Conservation (phyloP, 1,140 invertebrate genomes). For the Monomorium pharaonis region DNA sequence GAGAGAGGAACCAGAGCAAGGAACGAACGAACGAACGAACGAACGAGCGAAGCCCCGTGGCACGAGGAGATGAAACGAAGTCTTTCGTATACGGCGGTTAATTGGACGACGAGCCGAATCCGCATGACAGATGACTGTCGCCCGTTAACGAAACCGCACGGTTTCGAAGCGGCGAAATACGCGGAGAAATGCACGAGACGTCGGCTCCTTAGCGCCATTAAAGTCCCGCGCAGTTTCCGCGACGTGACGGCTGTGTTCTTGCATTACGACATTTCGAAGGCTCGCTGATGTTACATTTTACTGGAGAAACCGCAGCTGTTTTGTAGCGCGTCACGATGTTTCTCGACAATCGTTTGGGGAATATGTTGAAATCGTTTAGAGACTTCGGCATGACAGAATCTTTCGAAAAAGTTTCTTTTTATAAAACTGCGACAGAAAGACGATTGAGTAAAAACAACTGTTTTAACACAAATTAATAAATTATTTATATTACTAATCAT, state of each 20-base stretch:
- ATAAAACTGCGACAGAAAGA: background rate
- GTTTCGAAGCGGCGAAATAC: background rate
- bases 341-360: background rate
- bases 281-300: constrained; percentile 25
- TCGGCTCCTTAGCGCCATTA: constrained; percentile 11
- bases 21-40: background rate
- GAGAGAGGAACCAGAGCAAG: background rate
- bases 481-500: background rate
- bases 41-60: background rate
- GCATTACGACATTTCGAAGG: constrained; percentile 6
- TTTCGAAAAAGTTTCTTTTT: background rate
- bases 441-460: background rate
- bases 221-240: constrained; percentile 12
- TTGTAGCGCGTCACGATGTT: background rate
- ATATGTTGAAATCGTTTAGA: background rate
- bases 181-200: background rate
- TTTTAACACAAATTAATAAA: background rate
- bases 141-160: constrained; percentile 42
- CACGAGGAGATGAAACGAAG: constrained; percentile 41
- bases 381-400: no score
- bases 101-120: constrained; percentile 59
- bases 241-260: background rate
- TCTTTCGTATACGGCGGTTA: constrained; percentile 50
- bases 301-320: constrained; percentile 13
- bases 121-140: constrained; percentile 45